A percentile compares a stretch with the other conserved stretches of the same genome.
These are phyloP conservation scores for Myioborus miniatus DNA, from an alignment of 2,797 vertebrate genomes.

Conservation along the genomic window DNA sequence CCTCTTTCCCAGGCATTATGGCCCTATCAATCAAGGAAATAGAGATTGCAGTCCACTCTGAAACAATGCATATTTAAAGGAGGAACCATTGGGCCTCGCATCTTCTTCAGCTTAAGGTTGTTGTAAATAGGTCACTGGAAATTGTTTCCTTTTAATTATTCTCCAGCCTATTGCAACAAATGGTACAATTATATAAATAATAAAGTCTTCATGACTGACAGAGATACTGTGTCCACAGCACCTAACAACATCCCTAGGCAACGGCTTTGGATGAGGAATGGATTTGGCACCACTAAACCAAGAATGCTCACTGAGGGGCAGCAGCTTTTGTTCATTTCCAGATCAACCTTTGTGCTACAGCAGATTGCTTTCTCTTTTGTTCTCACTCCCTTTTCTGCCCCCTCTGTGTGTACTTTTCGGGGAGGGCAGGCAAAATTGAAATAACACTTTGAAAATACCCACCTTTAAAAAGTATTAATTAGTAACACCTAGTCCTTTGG, in stretches of 20 bases:
- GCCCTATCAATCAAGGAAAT: slow-evolving; percentile 47
- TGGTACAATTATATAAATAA: not conserved
- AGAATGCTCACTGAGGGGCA: not conserved
- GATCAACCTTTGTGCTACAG: not conserved
- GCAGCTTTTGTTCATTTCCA: not conserved
- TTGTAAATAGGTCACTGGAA: not conserved
- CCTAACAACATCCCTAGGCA: not conserved
- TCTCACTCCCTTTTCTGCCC: not conserved
- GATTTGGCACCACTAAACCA: not conserved
- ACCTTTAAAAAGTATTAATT: not conserved
- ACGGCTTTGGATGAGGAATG: not conserved
- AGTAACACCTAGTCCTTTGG: not conserved
- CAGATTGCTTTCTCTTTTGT: not conserved
- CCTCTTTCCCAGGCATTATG: slow-evolving; percentile 23
- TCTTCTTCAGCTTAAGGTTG: not conserved
- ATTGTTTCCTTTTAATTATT: not conserved
- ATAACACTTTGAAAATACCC: not conserved
- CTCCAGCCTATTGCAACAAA: not conserved
- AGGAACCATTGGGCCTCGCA: not conserved
- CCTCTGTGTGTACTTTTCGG: not conserved
- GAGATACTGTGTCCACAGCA: not conserved
- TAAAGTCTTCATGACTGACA: not conserved
- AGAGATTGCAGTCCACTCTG: slow-evolving; percentile 4
- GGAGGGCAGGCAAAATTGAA: not conserved
- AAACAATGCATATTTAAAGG: slow-evolving; percentile 24